Percentiles rank a stretch among this genome's conserved stretches.
phyloP scores from a whole-genome alignment of 64 coral and sea anemone species.

The Astreopora myriophthalma region DNA sequence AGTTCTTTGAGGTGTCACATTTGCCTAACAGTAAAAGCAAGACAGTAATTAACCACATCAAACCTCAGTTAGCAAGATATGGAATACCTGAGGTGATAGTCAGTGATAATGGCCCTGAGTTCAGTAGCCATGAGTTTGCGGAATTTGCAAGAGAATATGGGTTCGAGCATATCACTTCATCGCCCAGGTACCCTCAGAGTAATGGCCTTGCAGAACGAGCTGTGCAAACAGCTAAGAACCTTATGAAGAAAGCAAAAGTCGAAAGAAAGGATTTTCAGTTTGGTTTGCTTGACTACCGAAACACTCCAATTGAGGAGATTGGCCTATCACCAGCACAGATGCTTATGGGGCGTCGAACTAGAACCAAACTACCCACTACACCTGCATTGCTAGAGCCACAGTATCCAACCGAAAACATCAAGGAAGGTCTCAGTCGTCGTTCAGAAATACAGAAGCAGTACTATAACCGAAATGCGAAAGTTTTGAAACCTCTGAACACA shows the following conservation, averaged over 20 bases:
- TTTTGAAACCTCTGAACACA: background rate
- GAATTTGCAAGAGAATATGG: background rate
- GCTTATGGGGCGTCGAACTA: background rate
- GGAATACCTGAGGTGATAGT: background rate
- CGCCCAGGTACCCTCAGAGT: background rate
- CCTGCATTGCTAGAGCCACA: background rate
- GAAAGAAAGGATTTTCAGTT: background rate
- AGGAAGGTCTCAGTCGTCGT: too few species aligned
- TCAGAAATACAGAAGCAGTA: background rate
- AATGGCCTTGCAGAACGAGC: too few species aligned
- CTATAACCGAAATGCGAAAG: background rate
- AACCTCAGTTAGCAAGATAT: background rate
- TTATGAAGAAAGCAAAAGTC: background rate
- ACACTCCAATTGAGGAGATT: background rate
- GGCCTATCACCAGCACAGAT: background rate
- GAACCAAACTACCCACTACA: background rate
- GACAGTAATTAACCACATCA: background rate
- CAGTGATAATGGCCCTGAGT: background rate
- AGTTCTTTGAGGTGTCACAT: background rate
- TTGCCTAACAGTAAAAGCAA: background rate
- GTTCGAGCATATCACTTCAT: background rate
- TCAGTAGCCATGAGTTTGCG: background rate
- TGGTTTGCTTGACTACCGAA: too few species aligned
- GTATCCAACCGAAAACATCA: background rate
- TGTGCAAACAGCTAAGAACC: slow-evolving; percentile 8